These are phyloP conservation scores for Nesogale talazaci DNA, from an alignment of 2,113 vertebrate species.

Conservation along the genomic window DNA sequence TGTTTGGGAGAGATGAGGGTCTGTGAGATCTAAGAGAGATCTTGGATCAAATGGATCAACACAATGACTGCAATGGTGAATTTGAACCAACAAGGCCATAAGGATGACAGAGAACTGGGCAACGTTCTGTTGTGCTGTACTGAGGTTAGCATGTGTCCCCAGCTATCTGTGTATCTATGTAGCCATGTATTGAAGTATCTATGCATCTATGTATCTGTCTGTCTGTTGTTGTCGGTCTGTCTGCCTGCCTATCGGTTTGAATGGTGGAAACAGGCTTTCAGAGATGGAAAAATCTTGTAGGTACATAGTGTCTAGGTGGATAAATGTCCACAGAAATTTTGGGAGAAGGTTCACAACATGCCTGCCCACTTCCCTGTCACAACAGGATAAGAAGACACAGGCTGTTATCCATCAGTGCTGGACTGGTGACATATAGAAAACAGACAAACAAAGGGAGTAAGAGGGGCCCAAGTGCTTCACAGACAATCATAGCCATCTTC, in stretches of 20 bases:
- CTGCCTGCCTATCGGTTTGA: background rate
- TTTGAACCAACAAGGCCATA: background rate
- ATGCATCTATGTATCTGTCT: background rate
- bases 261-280: background rate
- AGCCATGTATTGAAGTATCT: no score
- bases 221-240: background rate
- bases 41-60: background rate
- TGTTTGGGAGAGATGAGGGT: background rate
- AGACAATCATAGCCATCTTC: background rate
- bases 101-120: background rate
- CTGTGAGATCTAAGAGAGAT: background rate
- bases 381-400: background rate
- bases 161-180: background rate
- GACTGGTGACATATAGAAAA: background rate
- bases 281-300: background rate
- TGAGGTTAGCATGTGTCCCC: background rate
- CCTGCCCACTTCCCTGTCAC: background rate
- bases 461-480: background rate
- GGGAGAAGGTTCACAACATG: background rate
- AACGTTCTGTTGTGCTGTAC: background rate
- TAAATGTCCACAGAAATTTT: background rate
- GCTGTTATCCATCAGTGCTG: accelerated
- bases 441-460: background rate
- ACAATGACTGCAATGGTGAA: background rate
- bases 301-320: background rate